These are phyloP conservation scores for Baccha elongata DNA, from an alignment of 2,888 invertebrate species.

Conservation along the genomic window DNA sequence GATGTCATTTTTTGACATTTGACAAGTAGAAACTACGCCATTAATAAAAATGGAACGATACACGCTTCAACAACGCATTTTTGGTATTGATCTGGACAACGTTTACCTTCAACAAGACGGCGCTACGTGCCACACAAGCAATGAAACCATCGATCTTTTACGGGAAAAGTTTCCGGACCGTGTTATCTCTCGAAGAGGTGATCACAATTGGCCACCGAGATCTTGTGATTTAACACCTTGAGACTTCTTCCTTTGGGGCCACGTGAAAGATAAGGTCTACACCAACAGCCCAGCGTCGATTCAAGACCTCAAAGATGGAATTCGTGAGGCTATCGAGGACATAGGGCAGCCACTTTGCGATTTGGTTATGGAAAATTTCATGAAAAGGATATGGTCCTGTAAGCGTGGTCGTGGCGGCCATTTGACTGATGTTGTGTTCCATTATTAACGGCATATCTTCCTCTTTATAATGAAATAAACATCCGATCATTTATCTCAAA, in stretches of 20 bases:
- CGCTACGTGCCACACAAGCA: constrained; percentile 28
- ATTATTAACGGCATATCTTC: too few relatives aligned
- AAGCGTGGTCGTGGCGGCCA: too few relatives aligned
- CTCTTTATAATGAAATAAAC: too few relatives aligned
- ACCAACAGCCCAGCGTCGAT: not conserved
- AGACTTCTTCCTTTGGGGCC: not conserved
- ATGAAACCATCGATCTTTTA: constrained; percentile 5
- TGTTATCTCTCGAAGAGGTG: not conserved
- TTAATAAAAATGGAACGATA: too few relatives aligned
- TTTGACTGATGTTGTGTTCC: too few relatives aligned
- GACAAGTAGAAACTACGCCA: too few relatives aligned
- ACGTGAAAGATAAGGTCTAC: not conserved
- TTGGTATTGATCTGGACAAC: constrained; percentile 25
- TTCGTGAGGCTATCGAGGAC: not conserved
- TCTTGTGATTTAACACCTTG: not conserved
- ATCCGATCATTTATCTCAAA: too few relatives aligned
- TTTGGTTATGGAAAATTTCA: not conserved
- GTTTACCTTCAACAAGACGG: constrained; percentile 28
- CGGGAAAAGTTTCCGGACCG: not conserved
- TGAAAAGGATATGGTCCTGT: not conserved
- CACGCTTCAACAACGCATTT: too few relatives aligned
- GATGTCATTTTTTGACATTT: too few relatives aligned
- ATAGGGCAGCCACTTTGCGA: not conserved
- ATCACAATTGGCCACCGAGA: not conserved
- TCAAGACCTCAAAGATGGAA: not conserved